phyloP scores from a whole-genome alignment of 1,140 invertebrate species.

The Saccostrea cuccullata region DNA sequence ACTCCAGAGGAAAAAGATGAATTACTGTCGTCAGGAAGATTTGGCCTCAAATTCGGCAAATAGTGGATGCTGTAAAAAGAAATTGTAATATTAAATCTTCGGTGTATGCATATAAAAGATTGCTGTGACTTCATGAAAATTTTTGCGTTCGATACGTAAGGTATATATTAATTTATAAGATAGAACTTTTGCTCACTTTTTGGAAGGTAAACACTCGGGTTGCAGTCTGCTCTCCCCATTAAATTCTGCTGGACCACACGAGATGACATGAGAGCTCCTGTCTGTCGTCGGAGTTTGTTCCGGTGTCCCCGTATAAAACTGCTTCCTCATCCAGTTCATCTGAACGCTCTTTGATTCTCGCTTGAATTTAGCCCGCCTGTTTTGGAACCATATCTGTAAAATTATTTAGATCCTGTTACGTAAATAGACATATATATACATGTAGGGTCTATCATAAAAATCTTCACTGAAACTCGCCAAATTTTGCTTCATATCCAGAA shows the following conservation, averaged over 20 bases:
- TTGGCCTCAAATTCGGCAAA: not conserved
- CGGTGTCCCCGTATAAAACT: slow-evolving; percentile 47
- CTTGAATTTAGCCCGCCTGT: slow-evolving; percentile 67
- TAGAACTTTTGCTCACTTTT: not conserved
- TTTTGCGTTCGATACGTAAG: too few relatives aligned
- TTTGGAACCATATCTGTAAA: slow-evolving; percentile 70
- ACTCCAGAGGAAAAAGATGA: not conserved
- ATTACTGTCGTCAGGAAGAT: not conserved
- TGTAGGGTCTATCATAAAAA: not conserved
- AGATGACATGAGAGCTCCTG: not conserved
- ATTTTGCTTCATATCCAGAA: too few relatives aligned
- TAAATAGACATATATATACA: not conserved
- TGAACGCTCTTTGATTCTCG: slow-evolving; percentile 59
- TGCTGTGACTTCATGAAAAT: not conserved
- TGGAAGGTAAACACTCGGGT: not conserved
- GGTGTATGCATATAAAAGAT: not conserved
- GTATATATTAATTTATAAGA: too few relatives aligned
- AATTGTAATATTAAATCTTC: not conserved
- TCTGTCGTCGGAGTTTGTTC: not conserved
- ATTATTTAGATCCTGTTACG: not conserved
- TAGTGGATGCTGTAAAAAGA: not conserved
- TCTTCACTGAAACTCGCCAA: not conserved
- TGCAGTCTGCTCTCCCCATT: not conserved
- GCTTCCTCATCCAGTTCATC: slow-evolving; percentile 66
- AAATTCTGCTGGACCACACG: not conserved